phyloP scores from a whole-genome alignment of 2,113 vertebrate genomes.

The Tricholaema leucomelas region DNA sequence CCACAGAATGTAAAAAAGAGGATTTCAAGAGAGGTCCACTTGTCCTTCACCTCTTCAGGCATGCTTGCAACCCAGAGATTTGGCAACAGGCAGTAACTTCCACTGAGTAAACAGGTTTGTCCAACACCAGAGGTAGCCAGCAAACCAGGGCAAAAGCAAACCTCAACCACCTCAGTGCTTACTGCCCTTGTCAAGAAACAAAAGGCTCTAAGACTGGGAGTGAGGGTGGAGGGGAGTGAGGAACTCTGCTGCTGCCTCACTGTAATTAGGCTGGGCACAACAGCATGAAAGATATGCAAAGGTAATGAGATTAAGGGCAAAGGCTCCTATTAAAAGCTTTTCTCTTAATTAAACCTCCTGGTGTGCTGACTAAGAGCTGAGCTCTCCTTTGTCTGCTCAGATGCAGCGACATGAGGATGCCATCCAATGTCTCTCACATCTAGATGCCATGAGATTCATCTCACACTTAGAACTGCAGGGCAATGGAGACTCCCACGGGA shows the following conservation, averaged over 20 bases:
- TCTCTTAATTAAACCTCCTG: background rate
- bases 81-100: background rate
- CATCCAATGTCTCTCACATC: background rate
- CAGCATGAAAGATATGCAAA: background rate
- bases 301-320: slow-evolving; percentile 1
- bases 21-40: background rate
- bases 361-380: background rate
- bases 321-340: background rate
- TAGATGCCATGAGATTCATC: background rate
- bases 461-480: background rate
- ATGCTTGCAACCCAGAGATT: background rate
- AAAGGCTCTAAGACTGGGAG: background rate
- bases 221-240: background rate
- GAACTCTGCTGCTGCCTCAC: background rate
- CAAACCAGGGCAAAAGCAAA: background rate
- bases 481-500: too few species aligned
- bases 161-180: background rate
- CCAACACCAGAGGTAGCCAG: background rate
- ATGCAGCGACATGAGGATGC: background rate
- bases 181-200: background rate
- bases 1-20: background rate
- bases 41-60: background rate
- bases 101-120: background rate
- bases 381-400: background rate
- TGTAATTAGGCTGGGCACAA: accelerated